Evolutionary conservation across 2,888 invertebrate species (phyloP), one percentile per base, ranked within the genome.

Genomic region (Amphipyra berbera): DNA sequence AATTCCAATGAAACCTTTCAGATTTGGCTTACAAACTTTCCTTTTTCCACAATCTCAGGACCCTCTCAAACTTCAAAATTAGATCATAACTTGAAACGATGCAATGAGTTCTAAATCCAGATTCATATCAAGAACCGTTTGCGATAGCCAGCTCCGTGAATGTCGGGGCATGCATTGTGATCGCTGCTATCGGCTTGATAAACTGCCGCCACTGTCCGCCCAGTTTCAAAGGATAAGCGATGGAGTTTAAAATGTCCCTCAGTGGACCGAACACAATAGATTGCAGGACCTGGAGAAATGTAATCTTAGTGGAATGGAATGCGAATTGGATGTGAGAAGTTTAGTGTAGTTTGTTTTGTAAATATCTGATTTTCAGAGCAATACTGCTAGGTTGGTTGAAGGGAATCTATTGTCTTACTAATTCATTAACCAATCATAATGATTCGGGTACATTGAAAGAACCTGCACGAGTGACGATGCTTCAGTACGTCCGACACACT

Each of bases 231-330:
- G 83, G 89, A 88, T 86, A 85, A 85, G 76, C 82, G 89, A 88
- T 87, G 70, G 82, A 89, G 79, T 92, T 91, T 91, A 91, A 91
- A 92, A 86, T 84, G 88, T 89, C 86, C 84, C 85, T 86, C 84
- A 66, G 73, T 72, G 76, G 81, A 79, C 69, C 69, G 64, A 71
- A 70, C 75, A 83, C 82, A 87, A 88, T 83, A 73, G 82, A 77
- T 76, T 61, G 72, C 57, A 55, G 46, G 52, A 58, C 68, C 62
- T 61, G 35, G 54, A 59, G 62, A 55, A 69, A 61, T 45, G 63
- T 61, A 62, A 72, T 68, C 61, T 68, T 54, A 67, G 40, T 53
- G 56, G 62, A 66, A 67, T 63, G 40, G 66, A 67, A 68, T 49
- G 62, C 47, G 60, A 64, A 56, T 64, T 58, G 50, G 50, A 54